Evolutionary conservation across 2,888 invertebrate species (phyloP), one percentile per base, ranked within the genome.

Genomic region (Harpalus rubripes): DNA sequence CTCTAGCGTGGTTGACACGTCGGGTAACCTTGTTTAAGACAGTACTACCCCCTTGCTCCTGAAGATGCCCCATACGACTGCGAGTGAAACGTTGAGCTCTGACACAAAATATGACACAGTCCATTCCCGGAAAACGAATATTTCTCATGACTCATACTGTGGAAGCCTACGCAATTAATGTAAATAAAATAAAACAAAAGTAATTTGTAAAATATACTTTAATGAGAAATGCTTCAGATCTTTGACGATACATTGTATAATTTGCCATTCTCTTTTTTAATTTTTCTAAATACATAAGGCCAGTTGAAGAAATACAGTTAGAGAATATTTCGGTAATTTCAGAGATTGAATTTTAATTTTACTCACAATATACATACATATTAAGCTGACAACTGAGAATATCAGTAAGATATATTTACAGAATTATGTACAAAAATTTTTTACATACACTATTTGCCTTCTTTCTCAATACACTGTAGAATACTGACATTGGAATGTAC

Each of bases 401-500:
- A n/a, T 72, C 15, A 76, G 63, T 32, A 32, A 84, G 76, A 61
- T 84, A 56, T 84, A 84, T 84, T 56, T 84, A 84, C 84, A 84
- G 44, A 61, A 76, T 78, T 84, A 84, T 84, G 41, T 84, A 84
- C 84, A 84, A 83, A 83, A 58, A 72, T 84, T 63, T 78, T 78
- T 63, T 84, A 84, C 78, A 84, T 15, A 81, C 41, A 58, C 39
- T 56, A 52, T 52, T 59, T 81, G n/a, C 52, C 78, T 15, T 32
- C 59, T 78, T 76, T 82, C 18, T 58, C 22, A 74, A 15, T 74
- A 52, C 12, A 84, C 58, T 74, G 81, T 26, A 72, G 56, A 84
- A 84, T 84, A 84, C 84, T 84, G 83, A 78, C 39, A 78, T n/a
- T 84, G 84, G 84, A 84, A 84, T 84, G 84, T 84, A 84, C 63